These are phyloP conservation scores for Tenebrio molitor DNA, from an alignment of 1,140 invertebrate genomes.

Conservation along the genomic window DNA sequence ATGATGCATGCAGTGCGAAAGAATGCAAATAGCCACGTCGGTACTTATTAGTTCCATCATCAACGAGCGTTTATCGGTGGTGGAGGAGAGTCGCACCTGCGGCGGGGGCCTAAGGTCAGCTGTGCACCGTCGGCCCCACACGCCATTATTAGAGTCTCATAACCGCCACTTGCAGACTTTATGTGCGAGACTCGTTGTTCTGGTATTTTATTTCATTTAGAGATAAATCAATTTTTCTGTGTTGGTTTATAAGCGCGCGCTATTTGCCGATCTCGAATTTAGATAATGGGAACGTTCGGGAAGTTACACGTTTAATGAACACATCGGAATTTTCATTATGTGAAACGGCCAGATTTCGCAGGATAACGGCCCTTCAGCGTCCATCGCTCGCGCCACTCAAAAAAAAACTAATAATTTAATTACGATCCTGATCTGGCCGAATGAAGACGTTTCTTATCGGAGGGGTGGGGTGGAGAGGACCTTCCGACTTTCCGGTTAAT, in stretches of 20 bases:
- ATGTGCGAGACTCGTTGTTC: constrained; percentile 30
- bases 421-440: neutral
- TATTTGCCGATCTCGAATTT: constrained; percentile 51
- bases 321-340: constrained; percentile 45
- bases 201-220: constrained; percentile 53
- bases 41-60: constrained; percentile 46
- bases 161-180: constrained; percentile 38
- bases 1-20: constrained; percentile 47
- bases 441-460: constrained; percentile 20
- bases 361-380: constrained; percentile 6
- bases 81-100: constrained; percentile 35
- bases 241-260: constrained; percentile 46
- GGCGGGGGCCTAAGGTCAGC: constrained; percentile 4
- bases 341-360: constrained; percentile 14
- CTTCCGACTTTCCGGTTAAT: constrained; percentile 25
- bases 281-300: constrained; percentile 44
- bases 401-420: too few species aligned
- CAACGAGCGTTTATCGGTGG: constrained; percentile 42
- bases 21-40: constrained; percentile 49
- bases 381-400: neutral
- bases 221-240: constrained; percentile 52
- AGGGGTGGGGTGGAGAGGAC: neutral
- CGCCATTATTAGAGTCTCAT: constrained; percentile 36
- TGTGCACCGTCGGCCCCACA: neutral
- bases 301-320: constrained; percentile 46